Conservation (phyloP, 2,113 vertebrate genomes). For the Coryphaenoides rupestris region DNA sequence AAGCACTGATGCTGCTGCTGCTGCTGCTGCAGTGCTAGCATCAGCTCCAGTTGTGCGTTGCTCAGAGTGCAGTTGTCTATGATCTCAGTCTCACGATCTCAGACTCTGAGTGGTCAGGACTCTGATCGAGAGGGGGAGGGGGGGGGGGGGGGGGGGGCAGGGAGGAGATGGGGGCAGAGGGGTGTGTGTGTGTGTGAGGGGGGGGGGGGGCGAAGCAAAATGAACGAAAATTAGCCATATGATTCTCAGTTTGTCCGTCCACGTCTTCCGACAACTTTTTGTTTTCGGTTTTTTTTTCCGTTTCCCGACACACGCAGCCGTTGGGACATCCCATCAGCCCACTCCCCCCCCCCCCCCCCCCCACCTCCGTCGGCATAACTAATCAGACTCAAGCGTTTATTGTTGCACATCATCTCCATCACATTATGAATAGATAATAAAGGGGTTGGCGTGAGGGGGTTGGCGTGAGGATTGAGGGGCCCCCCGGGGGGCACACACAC, state of each 20-base stretch:
- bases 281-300: too few species aligned
- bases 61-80: too few species aligned
- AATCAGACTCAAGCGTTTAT: constrained; percentile 55
- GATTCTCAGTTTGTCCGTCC: too few species aligned
- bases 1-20: too few species aligned
- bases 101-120: too few species aligned
- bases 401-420: constrained; percentile 65
- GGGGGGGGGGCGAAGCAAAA: background rate
- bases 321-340: constrained; percentile 43
- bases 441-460: constrained; percentile 56
- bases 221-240: too few species aligned
- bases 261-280: too few species aligned
- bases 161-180: background rate
- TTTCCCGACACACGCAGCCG: constrained; percentile 4
- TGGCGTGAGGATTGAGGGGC: too few species aligned
- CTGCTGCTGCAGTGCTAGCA: too few species aligned
- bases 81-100: too few species aligned
- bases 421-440: constrained; percentile 64
- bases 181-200: background rate
- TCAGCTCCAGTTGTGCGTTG: too few species aligned
- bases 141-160: background rate
- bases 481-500: constrained; percentile 60
- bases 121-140: background rate
- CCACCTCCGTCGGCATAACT: constrained; percentile 40
- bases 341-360: too few species aligned